Percentiles rank a stretch among this genome's conserved stretches.
Conservation (phyloP, 1,140 invertebrate species). For the Tribolium castaneum region DNA sequence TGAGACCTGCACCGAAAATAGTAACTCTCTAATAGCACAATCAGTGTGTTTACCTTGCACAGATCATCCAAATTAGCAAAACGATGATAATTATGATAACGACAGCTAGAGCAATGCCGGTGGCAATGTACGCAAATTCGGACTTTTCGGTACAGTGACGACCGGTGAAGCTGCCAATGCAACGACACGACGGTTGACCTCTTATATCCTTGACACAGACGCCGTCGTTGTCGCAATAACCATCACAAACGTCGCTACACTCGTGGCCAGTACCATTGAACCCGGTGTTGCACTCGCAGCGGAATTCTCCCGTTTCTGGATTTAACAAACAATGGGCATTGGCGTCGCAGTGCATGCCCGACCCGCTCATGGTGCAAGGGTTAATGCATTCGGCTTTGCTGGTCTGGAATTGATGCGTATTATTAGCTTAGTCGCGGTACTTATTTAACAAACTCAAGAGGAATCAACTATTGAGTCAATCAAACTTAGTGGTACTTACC, state of each 20-base stretch:
- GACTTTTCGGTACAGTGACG: conserved; percentile 90
- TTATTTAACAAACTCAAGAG: too few species aligned
- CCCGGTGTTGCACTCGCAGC: conserved; percentile 93
- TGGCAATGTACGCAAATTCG: conserved; percentile 94
- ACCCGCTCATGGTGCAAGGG: conserved; percentile 87
- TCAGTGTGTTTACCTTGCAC: conserved; percentile 76
- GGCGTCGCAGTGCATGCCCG: conserved; percentile 85
- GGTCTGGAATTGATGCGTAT: conserved; percentile 66
- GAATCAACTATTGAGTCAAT: not conserved
- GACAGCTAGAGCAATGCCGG: conserved; percentile 90
- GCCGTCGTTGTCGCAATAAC: conserved; percentile 92
- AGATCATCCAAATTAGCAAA: conserved; percentile 96
- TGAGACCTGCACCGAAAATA: conserved; percentile 71
- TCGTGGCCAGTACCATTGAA: conserved; percentile 89
- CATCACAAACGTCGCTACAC: conserved; percentile 88
- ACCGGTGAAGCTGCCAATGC: conserved; percentile 92
- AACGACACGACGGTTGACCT: conserved; percentile 87
- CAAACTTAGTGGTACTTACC: conserved; percentile 67
- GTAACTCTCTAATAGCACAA: not conserved
- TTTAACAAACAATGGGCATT: conserved; percentile 92
- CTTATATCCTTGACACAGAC: conserved; percentile 87
- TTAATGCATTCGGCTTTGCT: conserved; percentile 89
- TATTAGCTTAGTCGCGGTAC: too few species aligned
- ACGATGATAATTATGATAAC: conserved; percentile 93
- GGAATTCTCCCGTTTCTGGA: conserved; percentile 86